Base-by-base conservation (phyloP, 2,888 invertebrate species). In the Saturnia japonica region DNA sequence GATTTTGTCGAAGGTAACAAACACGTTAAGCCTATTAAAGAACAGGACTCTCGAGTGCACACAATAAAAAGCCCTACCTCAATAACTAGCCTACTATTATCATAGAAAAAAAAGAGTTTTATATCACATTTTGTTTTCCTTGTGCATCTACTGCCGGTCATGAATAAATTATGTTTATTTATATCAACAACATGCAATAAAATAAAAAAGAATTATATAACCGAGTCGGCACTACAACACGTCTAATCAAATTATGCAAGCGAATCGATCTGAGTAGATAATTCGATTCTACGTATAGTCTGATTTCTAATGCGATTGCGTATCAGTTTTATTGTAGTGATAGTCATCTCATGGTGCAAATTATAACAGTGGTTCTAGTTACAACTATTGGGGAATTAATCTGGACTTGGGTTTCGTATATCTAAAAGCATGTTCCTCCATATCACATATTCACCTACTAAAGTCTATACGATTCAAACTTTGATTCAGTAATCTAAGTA, bases 231-330 rank as follows among this genome's bases (percentile, higher is more conserved):
- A 64, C 40, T 64, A 34, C 64, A 64, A 64, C 64, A 64, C 19
- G 64, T 64, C 64, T 64, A 64, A 64, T 64, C 78, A 76, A 68
- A 79, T 88, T 88, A 86, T 77, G 84, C 80, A 88, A 88, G 74
- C 78, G 68, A 81, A 81, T 84, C 80, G 81, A 80, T 77, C 80
- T 77, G 74, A 77, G 74, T 78, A 78, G 78, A 84, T 85, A 85
- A 88, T 86, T 85, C 80, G 80, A 82, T 83, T 83, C 78, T 80
- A 87, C 84, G 81, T 80, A 54, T 42, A 66, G 82, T 82, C 80
- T 82, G 87, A 88, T 89, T 89, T 89, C 88, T 88, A 88, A 86
- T 89, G 85, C 87, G 85, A 86, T 85, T 85, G 83, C 83, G 82
- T 82, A 85, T 82, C 84, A 82, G 85, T 43, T 67, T 66, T 67